Base-by-base conservation (phyloP, 2,888 invertebrate species). In the Ichneumon xanthorius region DNA sequence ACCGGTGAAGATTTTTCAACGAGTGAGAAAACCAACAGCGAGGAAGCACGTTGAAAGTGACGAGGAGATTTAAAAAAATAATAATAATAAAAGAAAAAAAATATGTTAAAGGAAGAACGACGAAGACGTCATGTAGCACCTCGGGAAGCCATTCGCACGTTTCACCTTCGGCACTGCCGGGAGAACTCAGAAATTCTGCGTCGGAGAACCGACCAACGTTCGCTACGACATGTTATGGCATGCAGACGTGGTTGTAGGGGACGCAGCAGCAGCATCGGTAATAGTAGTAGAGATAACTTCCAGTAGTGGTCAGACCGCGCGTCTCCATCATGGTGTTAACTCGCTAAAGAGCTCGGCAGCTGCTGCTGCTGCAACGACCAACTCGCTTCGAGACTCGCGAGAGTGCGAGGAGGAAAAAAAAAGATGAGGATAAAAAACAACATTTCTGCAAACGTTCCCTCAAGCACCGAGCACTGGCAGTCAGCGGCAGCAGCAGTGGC, bases 91-190 rank as follows among this genome's bases (percentile, higher is more conserved):
- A 75, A 19, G 55, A 45, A 40, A 40, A 33, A 50, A 58, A 58
- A 58, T 9, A 40, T 40, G 11, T 40, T 40, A 30, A 11, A 58
- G 76, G 58, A 79, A 73, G 55, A 40, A 65, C 45, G 65, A 79
- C 61, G 61, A 53, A 75, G 73, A 50, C 65, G 58, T 33, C 40
- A 14, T n/a, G 63, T 72, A 53, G 72, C 68, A 83, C 82, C 77
- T 82, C 68, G 37, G 81, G 77, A 84, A 84, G 77, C 81, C 81
- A 85, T 84, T 84, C 80, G 84, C 85, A 81, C 78, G 78, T 85
- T 85, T 79, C 70, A 70, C 68, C 77, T 78, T 72, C 71, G 11
- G 48, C 58, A 53, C 80, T 58, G 73, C 55, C 48, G 63, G 78
- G 63, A 63, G 75, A 85, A 33, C 76, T 81, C 65, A 61, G 53